Evolutionary conservation across 2,888 invertebrate species (phyloP).

Genomic region (Volucella zonaria): DNA sequence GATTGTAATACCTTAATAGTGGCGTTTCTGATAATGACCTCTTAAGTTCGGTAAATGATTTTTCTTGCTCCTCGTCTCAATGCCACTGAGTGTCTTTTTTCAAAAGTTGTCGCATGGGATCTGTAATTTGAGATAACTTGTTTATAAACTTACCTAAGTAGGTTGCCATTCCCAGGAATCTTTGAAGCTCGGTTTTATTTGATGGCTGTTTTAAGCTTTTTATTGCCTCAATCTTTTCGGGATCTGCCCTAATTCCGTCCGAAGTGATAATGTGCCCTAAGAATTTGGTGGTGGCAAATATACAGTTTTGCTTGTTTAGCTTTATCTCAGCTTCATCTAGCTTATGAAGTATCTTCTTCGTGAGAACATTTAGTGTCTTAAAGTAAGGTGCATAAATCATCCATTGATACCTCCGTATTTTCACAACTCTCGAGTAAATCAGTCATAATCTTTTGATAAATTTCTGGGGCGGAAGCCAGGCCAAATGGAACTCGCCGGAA

Average conservation of each 20-base stretch:
- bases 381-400: too few relatives aligned
- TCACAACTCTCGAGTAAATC: too few relatives aligned
- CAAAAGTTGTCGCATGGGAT: conserved; percentile 33
- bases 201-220: conserved; percentile 22
- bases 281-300: conserved; percentile 31
- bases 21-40: conserved; percentile 30
- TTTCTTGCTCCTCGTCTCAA: conserved; percentile 31
- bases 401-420: too few relatives aligned
- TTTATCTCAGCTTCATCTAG: background rate
- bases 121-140: conserved; percentile 41
- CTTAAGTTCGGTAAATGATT: conserved; percentile 37
- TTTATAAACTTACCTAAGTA: conserved; percentile 47
- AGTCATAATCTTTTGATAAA: too few relatives aligned
- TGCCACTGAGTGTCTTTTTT: conserved; percentile 44
- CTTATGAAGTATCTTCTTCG: too few relatives aligned
- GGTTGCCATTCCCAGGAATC: conserved; percentile 46
- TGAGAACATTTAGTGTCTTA: too few relatives aligned
- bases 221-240: conserved; percentile 27
- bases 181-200: conserved; percentile 41
- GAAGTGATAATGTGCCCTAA: conserved; percentile 43
- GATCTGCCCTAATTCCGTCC: conserved; percentile 39
- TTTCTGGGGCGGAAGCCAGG: too few relatives aligned
- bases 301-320: conserved; percentile 37
- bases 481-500: too few relatives aligned
- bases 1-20: conserved; percentile 27